phyloP scores from a whole-genome alignment of 2,797 vertebrate genomes.

The Clarias laeviceps region DNA sequence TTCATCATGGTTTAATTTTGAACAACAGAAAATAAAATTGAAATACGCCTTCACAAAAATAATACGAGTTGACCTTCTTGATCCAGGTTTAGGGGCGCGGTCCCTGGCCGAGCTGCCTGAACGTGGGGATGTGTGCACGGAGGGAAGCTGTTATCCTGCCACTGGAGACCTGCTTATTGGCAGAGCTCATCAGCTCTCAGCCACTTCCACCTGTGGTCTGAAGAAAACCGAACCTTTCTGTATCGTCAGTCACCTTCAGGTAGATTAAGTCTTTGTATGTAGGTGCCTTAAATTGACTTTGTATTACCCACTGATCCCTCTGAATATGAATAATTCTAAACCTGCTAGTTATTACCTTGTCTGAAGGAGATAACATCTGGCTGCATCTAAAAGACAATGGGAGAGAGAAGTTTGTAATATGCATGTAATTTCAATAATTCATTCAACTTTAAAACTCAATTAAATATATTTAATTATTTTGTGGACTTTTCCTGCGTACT shows the following conservation, averaged over 20 bases:
- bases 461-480: neutral
- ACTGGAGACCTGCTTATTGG: slow-evolving; percentile 96
- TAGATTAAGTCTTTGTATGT: slow-evolving; percentile 56
- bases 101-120: slow-evolving; percentile 78
- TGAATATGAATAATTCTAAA: neutral
- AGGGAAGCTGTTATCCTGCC: slow-evolving; percentile 96
- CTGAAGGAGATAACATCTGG: neutral
- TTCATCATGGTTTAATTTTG: neutral
- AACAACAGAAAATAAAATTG: neutral
- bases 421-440: neutral
- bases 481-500: neutral
- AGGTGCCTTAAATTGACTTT: neutral
- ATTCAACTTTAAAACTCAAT: neutral
- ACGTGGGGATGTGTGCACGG: slow-evolving; percentile 87
- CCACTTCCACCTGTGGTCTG: slow-evolving; percentile 89
- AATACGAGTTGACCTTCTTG: neutral
- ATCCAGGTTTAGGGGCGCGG: slow-evolving; percentile 70
- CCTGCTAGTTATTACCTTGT: neutral
- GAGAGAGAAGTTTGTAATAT: neutral
- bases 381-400: neutral
- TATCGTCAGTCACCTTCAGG: slow-evolving; percentile 98
- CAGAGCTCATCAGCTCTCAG: slow-evolving; percentile 81
- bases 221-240: slow-evolving; percentile 86
- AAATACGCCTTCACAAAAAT: neutral
- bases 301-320: neutral